Evolutionary conservation across 92 coral and sea anemone genomes (phyloP).

Genomic region (Galaxea fascicularis): DNA sequence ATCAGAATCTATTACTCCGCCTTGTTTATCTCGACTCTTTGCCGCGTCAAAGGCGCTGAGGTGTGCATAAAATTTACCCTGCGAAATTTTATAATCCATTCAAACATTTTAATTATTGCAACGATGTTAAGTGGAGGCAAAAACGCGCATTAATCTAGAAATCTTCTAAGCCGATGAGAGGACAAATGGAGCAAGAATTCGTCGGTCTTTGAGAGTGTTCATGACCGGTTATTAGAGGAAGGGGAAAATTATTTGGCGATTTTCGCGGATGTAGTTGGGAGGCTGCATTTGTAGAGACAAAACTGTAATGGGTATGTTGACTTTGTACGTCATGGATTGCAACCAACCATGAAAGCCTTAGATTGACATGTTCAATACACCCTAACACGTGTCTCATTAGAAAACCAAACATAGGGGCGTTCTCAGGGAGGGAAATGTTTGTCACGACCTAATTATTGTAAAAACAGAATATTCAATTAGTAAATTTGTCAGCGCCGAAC

Average conservation of each 20-base stretch:
- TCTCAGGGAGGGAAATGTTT: conserved; percentile 71
- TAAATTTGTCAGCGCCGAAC: conserved; percentile 48
- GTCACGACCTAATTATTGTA: conserved; percentile 73
- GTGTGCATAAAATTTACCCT: conserved; percentile 33
- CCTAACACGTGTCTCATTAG: conserved; percentile 77
- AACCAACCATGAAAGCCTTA: conserved; percentile 39
- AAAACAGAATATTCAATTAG: conserved; percentile 76
- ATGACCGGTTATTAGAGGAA: conserved; percentile 20
- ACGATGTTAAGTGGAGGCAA: conserved; percentile 56
- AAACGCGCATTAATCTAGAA: conserved; percentile 26
- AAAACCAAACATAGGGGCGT: conserved; percentile 79
- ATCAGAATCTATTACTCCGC: conserved; percentile 31
- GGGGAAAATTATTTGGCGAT: conserved; percentile 36
- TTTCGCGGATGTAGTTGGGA: conserved; percentile 38
- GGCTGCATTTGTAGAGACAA: conserved; percentile 50
- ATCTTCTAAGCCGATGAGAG: conserved; percentile 20
- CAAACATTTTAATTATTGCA: conserved; percentile 60
- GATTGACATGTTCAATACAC: conserved; percentile 71
- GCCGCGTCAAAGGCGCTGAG: neutral
- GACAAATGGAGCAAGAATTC: neutral
- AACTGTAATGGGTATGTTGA: conserved; percentile 54
- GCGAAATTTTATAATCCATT: conserved; percentile 39
- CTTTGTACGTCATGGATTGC: conserved; percentile 36
- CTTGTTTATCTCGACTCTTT: conserved; percentile 35
- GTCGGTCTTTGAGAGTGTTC: conserved; percentile 8